Conservation (phyloP, 2,797 vertebrate genomes). For the Poecilia gillii region DNA sequence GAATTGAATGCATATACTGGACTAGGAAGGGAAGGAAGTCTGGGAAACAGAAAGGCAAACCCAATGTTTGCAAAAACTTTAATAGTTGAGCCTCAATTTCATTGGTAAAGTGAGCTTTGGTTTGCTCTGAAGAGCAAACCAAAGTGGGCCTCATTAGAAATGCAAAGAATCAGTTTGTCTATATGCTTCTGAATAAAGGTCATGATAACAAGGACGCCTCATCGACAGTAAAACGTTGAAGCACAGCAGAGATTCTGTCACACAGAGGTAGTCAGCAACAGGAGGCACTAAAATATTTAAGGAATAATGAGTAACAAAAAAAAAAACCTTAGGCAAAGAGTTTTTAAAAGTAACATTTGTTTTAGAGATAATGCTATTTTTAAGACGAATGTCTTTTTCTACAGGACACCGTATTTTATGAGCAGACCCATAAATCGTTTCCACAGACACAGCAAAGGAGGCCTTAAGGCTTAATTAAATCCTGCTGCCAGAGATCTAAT, state of each 20-base stretch:
- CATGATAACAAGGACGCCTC: neutral
- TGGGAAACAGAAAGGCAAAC: neutral
- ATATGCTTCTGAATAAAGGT: conserved; percentile 1
- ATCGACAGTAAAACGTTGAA: neutral
- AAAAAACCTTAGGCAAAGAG: neutral
- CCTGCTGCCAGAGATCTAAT: neutral
- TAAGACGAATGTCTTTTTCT: neutral
- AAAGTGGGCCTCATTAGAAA: neutral
- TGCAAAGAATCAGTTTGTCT: conserved; percentile 4
- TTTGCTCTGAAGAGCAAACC: neutral
- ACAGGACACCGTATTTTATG: neutral
- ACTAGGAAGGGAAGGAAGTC: no score
- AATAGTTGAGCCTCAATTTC: neutral
- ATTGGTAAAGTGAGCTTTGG: neutral
- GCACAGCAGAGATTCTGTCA: neutral
- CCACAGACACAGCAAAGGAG: neutral
- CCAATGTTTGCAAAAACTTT: conserved; percentile 1
- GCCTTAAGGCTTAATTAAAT: neutral
- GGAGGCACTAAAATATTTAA: neutral
- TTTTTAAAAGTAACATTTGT: neutral
- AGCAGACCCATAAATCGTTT: neutral
- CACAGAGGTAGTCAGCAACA: neutral
- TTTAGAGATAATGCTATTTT: neutral
- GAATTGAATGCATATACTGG: no score
- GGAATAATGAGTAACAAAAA: neutral